phyloP scores from a whole-genome alignment of 2,797 vertebrate genomes.

The Lates japonicus region DNA sequence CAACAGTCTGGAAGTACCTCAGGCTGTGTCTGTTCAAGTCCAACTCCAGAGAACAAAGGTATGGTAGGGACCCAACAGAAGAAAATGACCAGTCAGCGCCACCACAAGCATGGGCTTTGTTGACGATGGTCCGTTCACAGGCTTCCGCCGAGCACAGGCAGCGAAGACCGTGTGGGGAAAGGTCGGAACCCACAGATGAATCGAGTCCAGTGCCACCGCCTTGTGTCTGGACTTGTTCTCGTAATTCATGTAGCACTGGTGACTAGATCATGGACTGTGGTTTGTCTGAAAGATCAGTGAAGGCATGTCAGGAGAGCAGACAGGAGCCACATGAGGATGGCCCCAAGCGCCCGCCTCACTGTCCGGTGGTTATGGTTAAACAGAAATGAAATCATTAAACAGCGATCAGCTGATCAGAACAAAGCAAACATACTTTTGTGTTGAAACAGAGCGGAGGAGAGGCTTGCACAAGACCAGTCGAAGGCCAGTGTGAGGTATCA shows the following conservation, averaged over 20 bases:
- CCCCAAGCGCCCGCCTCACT: slow-evolving; percentile 69
- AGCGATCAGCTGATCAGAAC: slow-evolving; percentile 92
- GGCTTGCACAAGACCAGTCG: slow-evolving; percentile 89
- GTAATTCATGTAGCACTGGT: slow-evolving; percentile 87
- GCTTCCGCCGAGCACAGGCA: slow-evolving; percentile 85
- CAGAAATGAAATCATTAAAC: slow-evolving; percentile 86
- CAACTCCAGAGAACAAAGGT: slow-evolving; percentile 85
- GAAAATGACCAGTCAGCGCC: slow-evolving; percentile 89
- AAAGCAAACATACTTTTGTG: slow-evolving; percentile 91
- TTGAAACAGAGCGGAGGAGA: slow-evolving; percentile 90
- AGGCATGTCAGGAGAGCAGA: slow-evolving; percentile 87
- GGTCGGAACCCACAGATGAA: slow-evolving; percentile 89
- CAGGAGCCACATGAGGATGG: slow-evolving; percentile 83
- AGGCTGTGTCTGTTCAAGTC: slow-evolving; percentile 56
- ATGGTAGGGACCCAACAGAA: slow-evolving; percentile 93
- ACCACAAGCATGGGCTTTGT: slow-evolving; percentile 90
- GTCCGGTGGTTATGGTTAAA: slow-evolving; percentile 91
- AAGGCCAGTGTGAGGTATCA: slow-evolving; percentile 86
- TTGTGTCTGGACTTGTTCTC: slow-evolving; percentile 40
- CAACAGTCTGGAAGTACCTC: slow-evolving; percentile 79
- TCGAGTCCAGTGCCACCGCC: slow-evolving; percentile 81
- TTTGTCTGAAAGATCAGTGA: slow-evolving; percentile 89
- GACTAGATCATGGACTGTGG: slow-evolving; percentile 26
- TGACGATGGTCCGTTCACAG: slow-evolving; percentile 86
- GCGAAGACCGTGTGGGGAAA: slow-evolving; percentile 82